These are phyloP conservation scores for Microcebus griseorufus DNA, from an alignment of 2,113 vertebrate genomes.

Conservation along the genomic window DNA sequence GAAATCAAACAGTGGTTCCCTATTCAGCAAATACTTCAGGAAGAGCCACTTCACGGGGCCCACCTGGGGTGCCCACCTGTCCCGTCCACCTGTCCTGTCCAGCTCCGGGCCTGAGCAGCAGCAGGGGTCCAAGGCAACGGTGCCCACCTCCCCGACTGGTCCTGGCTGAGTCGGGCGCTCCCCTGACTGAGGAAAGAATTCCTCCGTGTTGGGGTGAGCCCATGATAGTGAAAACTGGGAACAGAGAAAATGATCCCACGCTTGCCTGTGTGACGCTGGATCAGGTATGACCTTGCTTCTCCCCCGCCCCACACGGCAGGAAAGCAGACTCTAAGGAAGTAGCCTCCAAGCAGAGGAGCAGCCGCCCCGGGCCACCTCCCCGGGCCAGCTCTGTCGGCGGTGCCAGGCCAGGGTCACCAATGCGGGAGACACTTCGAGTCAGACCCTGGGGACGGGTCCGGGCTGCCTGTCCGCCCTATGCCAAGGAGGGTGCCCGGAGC, in stretches of 20 bases:
- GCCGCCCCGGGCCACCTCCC: no score
- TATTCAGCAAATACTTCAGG: background rate
- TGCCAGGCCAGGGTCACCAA: accelerated
- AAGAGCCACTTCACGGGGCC: background rate
- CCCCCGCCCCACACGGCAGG: background rate
- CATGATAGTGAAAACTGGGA: background rate
- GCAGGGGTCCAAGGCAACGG: no score
- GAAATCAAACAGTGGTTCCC: background rate
- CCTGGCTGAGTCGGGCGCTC: background rate
- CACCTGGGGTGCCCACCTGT: no score
- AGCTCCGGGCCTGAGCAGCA: background rate
- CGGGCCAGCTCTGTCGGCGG: background rate
- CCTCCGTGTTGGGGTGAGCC: background rate
- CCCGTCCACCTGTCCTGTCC: accelerated
- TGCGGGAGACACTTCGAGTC: accelerated
- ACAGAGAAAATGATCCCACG: background rate
- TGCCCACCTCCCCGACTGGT: no score
- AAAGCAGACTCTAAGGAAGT: background rate
- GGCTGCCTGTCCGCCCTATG: accelerated
- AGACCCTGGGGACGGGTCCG: accelerated
- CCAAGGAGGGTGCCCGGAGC: accelerated
- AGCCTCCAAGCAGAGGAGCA: accelerated
- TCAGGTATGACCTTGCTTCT: background rate
- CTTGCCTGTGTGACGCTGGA: background rate
- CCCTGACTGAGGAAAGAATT: background rate